Evolutionary conservation across 2,113 vertebrate genomes (phyloP).

Genomic region (Carassius auratus): DNA sequence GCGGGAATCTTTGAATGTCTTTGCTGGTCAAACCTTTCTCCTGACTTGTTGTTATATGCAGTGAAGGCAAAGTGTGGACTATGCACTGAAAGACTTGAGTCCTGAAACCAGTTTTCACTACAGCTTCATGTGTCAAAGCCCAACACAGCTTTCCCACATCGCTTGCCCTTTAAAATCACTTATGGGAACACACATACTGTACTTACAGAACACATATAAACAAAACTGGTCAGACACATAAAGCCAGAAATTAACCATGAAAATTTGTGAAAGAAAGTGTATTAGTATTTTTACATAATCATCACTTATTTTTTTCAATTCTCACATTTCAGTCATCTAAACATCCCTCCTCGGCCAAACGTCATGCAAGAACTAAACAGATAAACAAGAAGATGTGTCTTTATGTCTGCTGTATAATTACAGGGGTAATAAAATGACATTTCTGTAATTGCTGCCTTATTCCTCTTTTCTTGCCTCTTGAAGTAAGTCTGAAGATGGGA

Average conservation of each 20-base stretch:
- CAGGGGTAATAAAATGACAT: constrained; percentile 22
- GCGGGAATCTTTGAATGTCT: constrained; percentile 40
- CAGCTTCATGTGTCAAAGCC: not conserved
- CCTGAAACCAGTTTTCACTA: constrained; percentile 9
- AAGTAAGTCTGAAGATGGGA: not conserved
- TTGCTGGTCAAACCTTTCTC: constrained; percentile 22
- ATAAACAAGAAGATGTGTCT: not conserved
- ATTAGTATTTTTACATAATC: constrained; percentile 22
- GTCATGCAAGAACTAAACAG: not conserved
- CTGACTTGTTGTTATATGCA: not conserved
- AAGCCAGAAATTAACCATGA: not conserved
- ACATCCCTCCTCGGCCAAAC: constrained; percentile 10
- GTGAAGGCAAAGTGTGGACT: constrained; percentile 43
- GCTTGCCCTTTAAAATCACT: constrained; percentile 3
- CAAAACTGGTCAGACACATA: not conserved
- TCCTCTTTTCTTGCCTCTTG: constrained; percentile 38
- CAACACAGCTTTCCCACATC: constrained; percentile 10
- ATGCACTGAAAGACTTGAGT: constrained; percentile 38
- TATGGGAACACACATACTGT: constrained; percentile 25
- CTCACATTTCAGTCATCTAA: constrained; percentile 28
- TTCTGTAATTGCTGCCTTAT: constrained; percentile 65
- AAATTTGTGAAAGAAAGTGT: constrained; percentile 15
- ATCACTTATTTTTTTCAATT: constrained; percentile 30
- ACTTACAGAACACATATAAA: not conserved
- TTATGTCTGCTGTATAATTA: constrained; percentile 30